phyloP scores from a whole-genome alignment of 2,888 invertebrate species.

The Temnothorax unifasciatus region DNA sequence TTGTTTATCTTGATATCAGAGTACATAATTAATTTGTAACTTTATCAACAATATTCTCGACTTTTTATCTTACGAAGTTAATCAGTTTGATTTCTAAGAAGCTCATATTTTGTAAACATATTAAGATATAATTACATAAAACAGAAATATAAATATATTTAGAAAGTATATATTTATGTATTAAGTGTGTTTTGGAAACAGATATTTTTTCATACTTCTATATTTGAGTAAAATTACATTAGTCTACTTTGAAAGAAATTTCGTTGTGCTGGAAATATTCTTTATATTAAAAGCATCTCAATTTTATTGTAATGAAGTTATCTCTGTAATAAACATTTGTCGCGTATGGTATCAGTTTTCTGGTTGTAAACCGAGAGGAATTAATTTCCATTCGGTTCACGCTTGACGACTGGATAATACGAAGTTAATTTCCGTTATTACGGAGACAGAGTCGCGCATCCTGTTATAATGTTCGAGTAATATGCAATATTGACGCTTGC shows the following conservation, averaged over 20 bases:
- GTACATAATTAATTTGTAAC: not conserved
- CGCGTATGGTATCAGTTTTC: conserved; percentile 1
- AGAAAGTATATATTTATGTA: not conserved
- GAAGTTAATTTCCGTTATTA: conserved; percentile 39
- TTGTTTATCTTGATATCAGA: not conserved
- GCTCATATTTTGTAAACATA: not conserved
- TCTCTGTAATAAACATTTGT: conserved; percentile 26
- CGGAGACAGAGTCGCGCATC: conserved; percentile 13
- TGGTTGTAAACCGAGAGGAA: conserved; percentile 28
- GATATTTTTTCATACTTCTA: not conserved
- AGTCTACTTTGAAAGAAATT: not conserved
- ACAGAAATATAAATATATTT: not conserved
- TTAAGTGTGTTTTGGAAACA: not conserved
- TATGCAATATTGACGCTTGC: conserved; percentile 9
- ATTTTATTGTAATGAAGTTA: conserved; percentile 9
- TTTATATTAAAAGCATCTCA: not conserved
- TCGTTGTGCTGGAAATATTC: not conserved
- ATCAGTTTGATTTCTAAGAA: not conserved
- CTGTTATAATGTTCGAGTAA: conserved; percentile 25
- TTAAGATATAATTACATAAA: not conserved
- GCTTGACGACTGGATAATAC: conserved; percentile 35
- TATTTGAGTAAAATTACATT: not conserved
- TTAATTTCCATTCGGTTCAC: conserved; percentile 41
- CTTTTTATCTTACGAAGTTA: not conserved
- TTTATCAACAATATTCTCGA: not conserved